phyloP scores from a whole-genome alignment of 1,140 invertebrate genomes.

The Drosophila teissieri region DNA sequence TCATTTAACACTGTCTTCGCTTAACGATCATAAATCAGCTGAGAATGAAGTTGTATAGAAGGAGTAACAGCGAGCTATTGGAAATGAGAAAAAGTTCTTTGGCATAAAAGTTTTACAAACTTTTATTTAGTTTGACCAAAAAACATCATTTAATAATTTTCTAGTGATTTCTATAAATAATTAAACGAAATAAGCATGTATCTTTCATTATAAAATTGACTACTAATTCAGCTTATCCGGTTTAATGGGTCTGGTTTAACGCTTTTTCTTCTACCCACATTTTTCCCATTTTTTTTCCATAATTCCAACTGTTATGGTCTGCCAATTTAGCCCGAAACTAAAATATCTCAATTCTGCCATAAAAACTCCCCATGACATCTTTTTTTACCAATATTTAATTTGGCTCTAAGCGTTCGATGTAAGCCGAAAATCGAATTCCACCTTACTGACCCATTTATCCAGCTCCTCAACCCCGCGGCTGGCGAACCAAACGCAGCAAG shows the following conservation, averaged over 20 bases:
- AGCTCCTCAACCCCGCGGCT: slow-evolving; percentile 44
- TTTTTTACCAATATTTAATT: slow-evolving; percentile 68
- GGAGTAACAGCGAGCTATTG: slow-evolving; percentile 1
- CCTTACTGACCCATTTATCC: slow-evolving; percentile 77
- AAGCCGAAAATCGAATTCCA: slow-evolving; percentile 71
- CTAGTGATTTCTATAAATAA: background rate
- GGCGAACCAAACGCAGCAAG: slow-evolving; percentile 48
- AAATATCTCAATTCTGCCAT: slow-evolving; percentile 55
- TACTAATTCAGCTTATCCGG: background rate
- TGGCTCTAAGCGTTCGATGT: slow-evolving; percentile 69
- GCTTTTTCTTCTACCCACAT: slow-evolving; percentile 7
- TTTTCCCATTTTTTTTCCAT: slow-evolving; percentile 9
- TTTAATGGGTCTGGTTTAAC: slow-evolving; percentile 16
- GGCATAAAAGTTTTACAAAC: background rate
- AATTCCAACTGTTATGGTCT: slow-evolving; percentile 42
- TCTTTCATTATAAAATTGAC: background rate
- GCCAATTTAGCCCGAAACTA: slow-evolving; percentile 49
- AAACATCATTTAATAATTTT: background rate
- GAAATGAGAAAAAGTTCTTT: no score
- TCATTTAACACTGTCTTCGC: slow-evolving; percentile 65
- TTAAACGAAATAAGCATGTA: background rate
- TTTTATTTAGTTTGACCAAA: background rate
- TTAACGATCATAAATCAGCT: slow-evolving; percentile 32
- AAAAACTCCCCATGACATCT: slow-evolving; percentile 69
- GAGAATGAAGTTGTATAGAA: slow-evolving; percentile 47